A percentile compares a stretch with the other conserved stretches of the same genome.
Conservation (phyloP, 37 sponge, comb jelly and placozoan species). For the Sycon ciliatum region DNA sequence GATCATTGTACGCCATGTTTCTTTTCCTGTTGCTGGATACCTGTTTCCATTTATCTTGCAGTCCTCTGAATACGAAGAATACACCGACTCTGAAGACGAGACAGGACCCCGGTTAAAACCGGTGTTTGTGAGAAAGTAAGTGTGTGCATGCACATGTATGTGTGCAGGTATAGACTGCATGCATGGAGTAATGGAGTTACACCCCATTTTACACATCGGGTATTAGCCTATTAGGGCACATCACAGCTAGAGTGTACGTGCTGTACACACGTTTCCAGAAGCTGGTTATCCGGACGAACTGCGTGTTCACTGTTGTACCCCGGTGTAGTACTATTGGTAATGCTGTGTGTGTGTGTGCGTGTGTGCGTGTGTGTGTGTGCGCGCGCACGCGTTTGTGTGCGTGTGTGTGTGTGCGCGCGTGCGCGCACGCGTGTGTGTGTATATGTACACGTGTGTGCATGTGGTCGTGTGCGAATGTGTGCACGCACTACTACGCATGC, state of each 20-base stretch:
- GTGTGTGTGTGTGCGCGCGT: slow-evolving; percentile 26
- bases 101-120: slow-evolving; percentile 85
- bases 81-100: slow-evolving; percentile 88
- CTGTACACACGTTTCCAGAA: slow-evolving; percentile 1
- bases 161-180: background rate
- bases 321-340: background rate
- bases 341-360: slow-evolving; percentile 21
- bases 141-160: background rate
- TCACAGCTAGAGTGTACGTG: slow-evolving; percentile 23
- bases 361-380: slow-evolving; percentile 31
- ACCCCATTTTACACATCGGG: background rate
- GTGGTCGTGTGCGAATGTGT: slow-evolving; percentile 18
- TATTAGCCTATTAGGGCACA: slow-evolving; percentile 23
- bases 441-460: slow-evolving; percentile 22
- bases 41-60: too few relatives aligned
- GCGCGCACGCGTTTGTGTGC: slow-evolving; percentile 29
- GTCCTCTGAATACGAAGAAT: slow-evolving; percentile 89
- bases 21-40: too few relatives aligned
- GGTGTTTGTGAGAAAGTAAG: slow-evolving; percentile 83
- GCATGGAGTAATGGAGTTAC: background rate
- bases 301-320: background rate
- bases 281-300: background rate
- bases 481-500: background rate
- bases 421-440: slow-evolving; percentile 20
- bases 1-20: too few relatives aligned